Base-by-base conservation (phyloP, 2,113 vertebrate species). In the Reinhardtius hippoglossoides region DNA sequence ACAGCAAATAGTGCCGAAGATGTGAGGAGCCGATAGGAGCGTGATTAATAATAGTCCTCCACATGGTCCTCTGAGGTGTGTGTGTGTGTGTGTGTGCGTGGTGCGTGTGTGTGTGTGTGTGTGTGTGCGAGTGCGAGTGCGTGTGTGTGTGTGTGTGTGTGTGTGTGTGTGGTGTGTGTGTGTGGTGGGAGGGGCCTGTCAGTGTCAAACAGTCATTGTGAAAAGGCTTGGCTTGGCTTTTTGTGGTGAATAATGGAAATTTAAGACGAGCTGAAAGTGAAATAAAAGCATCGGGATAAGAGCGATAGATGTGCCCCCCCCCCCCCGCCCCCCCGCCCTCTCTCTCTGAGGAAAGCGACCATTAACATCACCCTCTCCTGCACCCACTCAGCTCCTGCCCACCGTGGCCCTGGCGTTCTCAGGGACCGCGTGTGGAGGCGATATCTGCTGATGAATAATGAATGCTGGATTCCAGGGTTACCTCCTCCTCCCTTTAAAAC, bases 1-100 rank as follows among this genome's bases (percentile, higher is more conserved):
- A 94, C 89, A 93, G 93, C 92, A 94, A 94, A 93, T 94, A 93
- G 89, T 75, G 54, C 63, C 44, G 50, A 84, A 93, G 94, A 95
- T 94, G 88, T 87, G 78, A 92, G 86, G 76, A 79, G 65, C 70
- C 73, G 90, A 92, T 90, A 94, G 5, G 67, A 50, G 76, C 48
- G 82, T 94, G 93, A 95, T 95, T 94, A 95, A 95, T 92, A 93
- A 93, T 90, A 87, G 88, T 90, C 83, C 88, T 87, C 83, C 78
- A 88, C 84, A 85, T 72, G 77, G 70, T 84, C 70, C 79, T 86
- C 61, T 69, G 67, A 71, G 62, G 80, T 71, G 85, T 73, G 80
- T 60, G 62, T 44, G 74, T 65, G 83, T 76, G 75, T 63, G 62
- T 56, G 77, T 58, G 71, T 64, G 74, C n/a, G n/a, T n/a, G n/a